phyloP scores from a whole-genome alignment of 2,888 invertebrate genomes.

The Phasia obesa region DNA sequence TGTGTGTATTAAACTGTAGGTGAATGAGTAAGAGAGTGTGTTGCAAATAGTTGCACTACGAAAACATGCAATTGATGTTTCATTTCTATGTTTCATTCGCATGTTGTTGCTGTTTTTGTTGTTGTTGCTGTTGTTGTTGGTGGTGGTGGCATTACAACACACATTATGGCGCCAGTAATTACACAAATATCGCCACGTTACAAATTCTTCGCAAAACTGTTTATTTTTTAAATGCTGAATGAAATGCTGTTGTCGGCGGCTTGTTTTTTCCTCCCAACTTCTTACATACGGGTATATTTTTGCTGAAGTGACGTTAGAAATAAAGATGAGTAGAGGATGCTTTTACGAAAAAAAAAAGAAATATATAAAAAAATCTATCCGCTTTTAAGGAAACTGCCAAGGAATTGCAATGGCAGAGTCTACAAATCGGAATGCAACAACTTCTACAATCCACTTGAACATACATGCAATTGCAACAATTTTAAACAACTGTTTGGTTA shows the following conservation, averaged over 20 bases:
- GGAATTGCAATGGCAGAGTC: constrained; percentile 29
- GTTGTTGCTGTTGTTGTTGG: constrained; percentile 10
- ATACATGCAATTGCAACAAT: constrained; percentile 32
- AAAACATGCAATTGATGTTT: constrained; percentile 63
- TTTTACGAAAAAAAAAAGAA: not conserved
- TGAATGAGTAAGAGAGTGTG: not conserved
- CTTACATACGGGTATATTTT: constrained; percentile 5
- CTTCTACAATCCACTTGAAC: constrained; percentile 14
- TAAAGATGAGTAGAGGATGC: constrained; percentile 45
- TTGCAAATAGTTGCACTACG: constrained; percentile 42
- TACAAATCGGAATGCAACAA: constrained; percentile 35
- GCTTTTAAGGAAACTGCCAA: constrained; percentile 59
- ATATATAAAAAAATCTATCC: constrained; percentile 26
- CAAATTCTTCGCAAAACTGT: constrained; percentile 63
- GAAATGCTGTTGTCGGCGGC: constrained; percentile 36
- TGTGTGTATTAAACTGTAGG: not conserved
- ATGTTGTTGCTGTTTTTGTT: not conserved
- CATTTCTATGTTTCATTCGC: constrained; percentile 33
- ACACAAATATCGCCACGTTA: constrained; percentile 72
- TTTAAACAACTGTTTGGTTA: constrained; percentile 43
- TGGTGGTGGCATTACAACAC: constrained; percentile 67
- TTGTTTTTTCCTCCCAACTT: constrained; percentile 22
- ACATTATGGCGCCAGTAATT: constrained; percentile 74
- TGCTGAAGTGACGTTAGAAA: constrained; percentile 45
- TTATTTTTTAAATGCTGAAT: constrained; percentile 5